Evolutionary conservation across 1,140 invertebrate genomes (phyloP).

Genomic region (Bombyx mori): ASM3026992v2 NC_085129.1:8315001-8315500

Average conservation of each 20-base stretch:
- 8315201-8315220: too few species aligned
- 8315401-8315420: constrained; percentile 50
- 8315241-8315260: too few species aligned
- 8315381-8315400: constrained; percentile 25
- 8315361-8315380: constrained; percentile 11
- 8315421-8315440: constrained; percentile 66
- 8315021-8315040: constrained; percentile 42
- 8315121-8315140: constrained; percentile 12
- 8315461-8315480: constrained; percentile 62
- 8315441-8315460: constrained; percentile 67
- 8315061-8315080: constrained; percentile 52
- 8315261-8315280: too few species aligned
- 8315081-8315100: neutral
- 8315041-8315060: constrained; percentile 50
- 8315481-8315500: constrained; percentile 71
- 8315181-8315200: too few species aligned
- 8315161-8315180: neutral
- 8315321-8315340: neutral
- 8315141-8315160: constrained; percentile 12
- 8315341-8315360: neutral
- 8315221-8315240: too few species aligned
- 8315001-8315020: constrained; percentile 38
- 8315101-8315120: too few species aligned
- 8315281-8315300: too few species aligned
- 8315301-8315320: neutral